Evolutionary conservation across 2,113 vertebrate genomes (phyloP).

Genomic region (Sylvia atricapilla): DNA sequence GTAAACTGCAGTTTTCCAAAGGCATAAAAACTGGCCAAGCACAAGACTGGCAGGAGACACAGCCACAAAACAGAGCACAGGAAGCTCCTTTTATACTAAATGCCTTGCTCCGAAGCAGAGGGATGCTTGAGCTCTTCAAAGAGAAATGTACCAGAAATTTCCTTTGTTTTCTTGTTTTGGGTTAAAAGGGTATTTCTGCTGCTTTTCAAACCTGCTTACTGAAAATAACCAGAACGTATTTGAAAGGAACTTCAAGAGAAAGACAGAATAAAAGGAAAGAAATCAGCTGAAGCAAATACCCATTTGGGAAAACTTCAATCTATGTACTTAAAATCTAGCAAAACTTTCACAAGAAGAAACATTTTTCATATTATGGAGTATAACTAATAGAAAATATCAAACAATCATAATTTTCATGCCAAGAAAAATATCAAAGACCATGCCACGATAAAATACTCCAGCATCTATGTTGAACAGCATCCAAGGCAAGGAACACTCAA

Average conservation of each 20-base stretch:
- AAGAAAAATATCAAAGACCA: neutral
- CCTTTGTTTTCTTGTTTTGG: conserved; percentile 14
- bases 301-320: neutral
- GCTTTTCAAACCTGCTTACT: conserved; percentile 1
- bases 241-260: conserved; percentile 26
- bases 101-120: neutral
- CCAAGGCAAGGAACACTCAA: neutral
- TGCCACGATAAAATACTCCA: neutral
- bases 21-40: neutral
- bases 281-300: neutral
- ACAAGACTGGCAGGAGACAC: neutral
- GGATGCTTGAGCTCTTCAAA: neutral
- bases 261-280: neutral
- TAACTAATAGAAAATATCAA: neutral
- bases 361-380: neutral
- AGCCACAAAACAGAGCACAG: neutral
- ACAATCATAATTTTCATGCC: neutral
- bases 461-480: neutral
- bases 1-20: neutral
- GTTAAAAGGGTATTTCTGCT: conserved; percentile 27
- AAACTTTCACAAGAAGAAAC: neutral
- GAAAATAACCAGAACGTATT: neutral
- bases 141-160: conserved; percentile 20
- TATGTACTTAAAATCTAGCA: neutral
- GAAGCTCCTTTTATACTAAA: neutral